Conservation (phyloP, 1,140 invertebrate genomes). For the Pseudomyrmex sp. region DNA sequence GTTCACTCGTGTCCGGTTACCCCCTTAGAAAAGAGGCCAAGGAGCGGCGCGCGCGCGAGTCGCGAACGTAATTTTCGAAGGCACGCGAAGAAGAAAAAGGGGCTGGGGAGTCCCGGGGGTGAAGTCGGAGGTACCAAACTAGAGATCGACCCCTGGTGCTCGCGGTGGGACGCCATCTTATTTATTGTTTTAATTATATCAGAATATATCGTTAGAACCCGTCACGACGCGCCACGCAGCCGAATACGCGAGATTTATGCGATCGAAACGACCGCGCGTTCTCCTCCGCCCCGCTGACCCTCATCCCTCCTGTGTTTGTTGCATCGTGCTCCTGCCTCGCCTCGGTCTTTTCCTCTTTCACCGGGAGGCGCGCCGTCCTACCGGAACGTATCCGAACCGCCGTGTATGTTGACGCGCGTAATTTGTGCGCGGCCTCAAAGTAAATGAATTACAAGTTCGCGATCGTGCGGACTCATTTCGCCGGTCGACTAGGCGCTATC, state of each 20-base stretch:
- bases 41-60: slow-evolving; percentile 39
- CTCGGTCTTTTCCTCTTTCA: slow-evolving; percentile 62
- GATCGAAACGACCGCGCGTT: slow-evolving; percentile 75
- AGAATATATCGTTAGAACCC: slow-evolving; percentile 85
- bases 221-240: slow-evolving; percentile 82
- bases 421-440: slow-evolving; percentile 77
- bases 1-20: slow-evolving; percentile 37
- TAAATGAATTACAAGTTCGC: slow-evolving; percentile 82
- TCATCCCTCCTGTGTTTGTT: background rate
- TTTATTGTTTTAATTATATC: slow-evolving; percentile 86
- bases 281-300: slow-evolving; percentile 58
- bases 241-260: slow-evolving; percentile 84
- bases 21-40: slow-evolving; percentile 30
- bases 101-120: slow-evolving; percentile 7
- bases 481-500: background rate
- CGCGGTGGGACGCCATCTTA: slow-evolving; percentile 85
- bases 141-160: slow-evolving; percentile 82
- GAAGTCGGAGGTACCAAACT: slow-evolving; percentile 61
- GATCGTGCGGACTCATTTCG: slow-evolving; percentile 57
- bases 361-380: slow-evolving; percentile 24
- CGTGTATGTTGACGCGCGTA: slow-evolving; percentile 79
- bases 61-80: slow-evolving; percentile 54
- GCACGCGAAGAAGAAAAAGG: slow-evolving; percentile 45
- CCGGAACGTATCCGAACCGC: slow-evolving; percentile 18
- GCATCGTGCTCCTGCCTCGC: slow-evolving; percentile 1